Evolutionary conservation across 2,113 vertebrate species (phyloP).

Genomic region (Aphyosemion australe): DNA sequence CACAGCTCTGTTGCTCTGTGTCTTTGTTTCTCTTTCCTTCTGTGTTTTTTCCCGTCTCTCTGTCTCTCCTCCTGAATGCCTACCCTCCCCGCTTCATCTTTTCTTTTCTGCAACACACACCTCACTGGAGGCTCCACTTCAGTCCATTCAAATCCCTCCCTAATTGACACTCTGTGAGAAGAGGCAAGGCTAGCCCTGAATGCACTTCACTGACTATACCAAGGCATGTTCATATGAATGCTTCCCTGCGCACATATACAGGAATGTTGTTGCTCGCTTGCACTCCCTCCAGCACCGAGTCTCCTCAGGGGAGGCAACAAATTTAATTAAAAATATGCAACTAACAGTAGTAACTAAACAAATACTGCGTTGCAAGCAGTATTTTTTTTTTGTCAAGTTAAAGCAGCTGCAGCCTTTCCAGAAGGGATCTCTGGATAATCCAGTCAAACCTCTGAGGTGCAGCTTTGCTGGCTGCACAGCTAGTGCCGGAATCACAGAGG

Average conservation of each 20-base stretch:
- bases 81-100: slow-evolving; percentile 20
- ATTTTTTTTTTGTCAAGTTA: slow-evolving; percentile 54
- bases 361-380: slow-evolving; percentile 61
- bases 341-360: slow-evolving; percentile 39
- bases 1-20: slow-evolving; percentile 32
- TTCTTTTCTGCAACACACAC: slow-evolving; percentile 58
- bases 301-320: slow-evolving; percentile 42
- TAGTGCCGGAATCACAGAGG: slow-evolving; percentile 37
- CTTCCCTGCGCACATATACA: slow-evolving; percentile 51
- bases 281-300: slow-evolving; percentile 15
- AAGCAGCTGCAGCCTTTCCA: slow-evolving; percentile 38
- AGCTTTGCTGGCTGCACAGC: slow-evolving; percentile 31
- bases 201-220: slow-evolving; percentile 68
- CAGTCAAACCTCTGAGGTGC: slow-evolving; percentile 38
- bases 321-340: slow-evolving; percentile 49
- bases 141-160: slow-evolving; percentile 69
- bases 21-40: slow-evolving; percentile 50
- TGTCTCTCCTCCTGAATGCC: slow-evolving; percentile 18
- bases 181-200: slow-evolving; percentile 63
- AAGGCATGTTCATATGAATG: slow-evolving; percentile 56
- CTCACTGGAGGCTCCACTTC: slow-evolving; percentile 66
- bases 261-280: slow-evolving; percentile 31
- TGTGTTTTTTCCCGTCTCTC: slow-evolving; percentile 13
- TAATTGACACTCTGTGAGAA: slow-evolving; percentile 70
- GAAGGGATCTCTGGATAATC: slow-evolving; percentile 48